Conservation (phyloP, 2,888 invertebrate species). For the Ectemnius cavifrons region DNA sequence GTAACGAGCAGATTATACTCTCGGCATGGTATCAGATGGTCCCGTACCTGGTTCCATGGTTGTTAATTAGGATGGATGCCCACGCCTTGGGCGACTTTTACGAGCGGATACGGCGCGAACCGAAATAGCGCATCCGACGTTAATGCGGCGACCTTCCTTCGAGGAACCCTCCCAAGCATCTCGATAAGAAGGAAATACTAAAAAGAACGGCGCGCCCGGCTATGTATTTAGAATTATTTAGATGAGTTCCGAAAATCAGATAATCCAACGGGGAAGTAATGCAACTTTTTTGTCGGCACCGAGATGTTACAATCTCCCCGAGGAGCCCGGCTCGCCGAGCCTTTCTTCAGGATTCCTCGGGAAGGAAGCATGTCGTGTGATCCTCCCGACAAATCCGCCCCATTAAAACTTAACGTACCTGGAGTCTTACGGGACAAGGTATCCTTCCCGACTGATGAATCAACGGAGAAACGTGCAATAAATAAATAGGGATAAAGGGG, state of each 20-base stretch:
- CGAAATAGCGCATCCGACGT: slow-evolving; percentile 72
- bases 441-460: too few relatives aligned
- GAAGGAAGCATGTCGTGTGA: background rate
- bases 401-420: too few relatives aligned
- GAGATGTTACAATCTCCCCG: slow-evolving; percentile 27
- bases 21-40: slow-evolving; percentile 74
- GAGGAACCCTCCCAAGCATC: slow-evolving; percentile 69
- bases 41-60: slow-evolving; percentile 74
- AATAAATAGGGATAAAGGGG: too few relatives aligned
- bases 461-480: too few relatives aligned
- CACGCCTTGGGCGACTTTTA: slow-evolving; percentile 77
- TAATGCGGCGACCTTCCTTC: slow-evolving; percentile 68
- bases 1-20: slow-evolving; percentile 77
- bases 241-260: slow-evolving; percentile 64
- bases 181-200: slow-evolving; percentile 61
- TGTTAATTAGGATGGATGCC: slow-evolving; percentile 78
- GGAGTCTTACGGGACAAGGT: too few relatives aligned
- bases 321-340: slow-evolving; percentile 3
- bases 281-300: slow-evolving; percentile 37
- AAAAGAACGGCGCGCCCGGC: slow-evolving; percentile 50
- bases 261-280: slow-evolving; percentile 28
- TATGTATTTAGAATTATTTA: slow-evolving; percentile 65
- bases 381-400: too few relatives aligned
- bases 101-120: slow-evolving; percentile 75
- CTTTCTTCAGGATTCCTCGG: slow-evolving; percentile 10